phyloP scores from a whole-genome alignment of 2,797 vertebrate species.

The Sebastolobus alascanus region DNA sequence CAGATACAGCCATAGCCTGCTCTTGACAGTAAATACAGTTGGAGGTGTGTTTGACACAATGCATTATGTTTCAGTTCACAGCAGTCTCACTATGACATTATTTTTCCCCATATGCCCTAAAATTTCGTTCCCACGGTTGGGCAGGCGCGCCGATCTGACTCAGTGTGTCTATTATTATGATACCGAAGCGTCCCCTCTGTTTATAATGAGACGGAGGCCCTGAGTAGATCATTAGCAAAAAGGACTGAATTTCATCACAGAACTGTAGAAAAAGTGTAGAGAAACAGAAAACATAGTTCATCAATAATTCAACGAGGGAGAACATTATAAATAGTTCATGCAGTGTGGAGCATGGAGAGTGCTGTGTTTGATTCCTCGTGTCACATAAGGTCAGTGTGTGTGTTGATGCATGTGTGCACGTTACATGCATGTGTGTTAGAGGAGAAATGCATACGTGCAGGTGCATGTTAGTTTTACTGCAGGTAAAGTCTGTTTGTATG shows the following conservation, averaged over 20 bases:
- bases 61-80: slow-evolving; percentile 37
- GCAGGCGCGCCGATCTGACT: slow-evolving; percentile 24
- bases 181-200: slow-evolving; percentile 43
- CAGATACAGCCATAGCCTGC: slow-evolving; percentile 8
- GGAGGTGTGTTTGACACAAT: slow-evolving; percentile 41
- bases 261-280: slow-evolving; percentile 67
- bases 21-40: slow-evolving; percentile 36
- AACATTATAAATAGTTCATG: slow-evolving; percentile 86
- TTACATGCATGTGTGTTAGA: neutral
- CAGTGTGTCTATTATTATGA: slow-evolving; percentile 56
- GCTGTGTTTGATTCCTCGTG: slow-evolving; percentile 77
- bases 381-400: slow-evolving; percentile 71
- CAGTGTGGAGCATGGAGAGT: slow-evolving; percentile 71
- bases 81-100: slow-evolving; percentile 37
- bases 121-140: slow-evolving; percentile 13
- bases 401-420: slow-evolving; percentile 32
- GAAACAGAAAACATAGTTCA: slow-evolving; percentile 77
- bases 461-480: slow-evolving; percentile 23
- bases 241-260: slow-evolving; percentile 56
- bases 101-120: slow-evolving; percentile 44
- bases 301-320: slow-evolving; percentile 83
- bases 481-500: neutral
- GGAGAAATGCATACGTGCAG: slow-evolving; percentile 1
- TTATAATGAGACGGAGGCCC: slow-evolving; percentile 49
- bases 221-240: slow-evolving; percentile 65